Conservation (phyloP, 2,797 vertebrate species). For the Enteromius paludinosus region DNA sequence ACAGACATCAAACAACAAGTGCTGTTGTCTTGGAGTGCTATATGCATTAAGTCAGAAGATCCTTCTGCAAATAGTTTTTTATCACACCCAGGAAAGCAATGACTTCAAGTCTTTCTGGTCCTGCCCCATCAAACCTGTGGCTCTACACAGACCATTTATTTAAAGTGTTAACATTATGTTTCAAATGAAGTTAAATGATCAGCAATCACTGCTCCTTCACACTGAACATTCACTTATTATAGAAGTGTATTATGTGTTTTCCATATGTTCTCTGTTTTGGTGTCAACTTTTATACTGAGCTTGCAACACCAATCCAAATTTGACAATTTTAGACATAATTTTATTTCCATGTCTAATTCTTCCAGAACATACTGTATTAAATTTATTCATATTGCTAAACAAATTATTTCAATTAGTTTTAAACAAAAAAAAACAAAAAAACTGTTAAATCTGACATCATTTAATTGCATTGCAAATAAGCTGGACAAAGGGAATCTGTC, state of each 20-base stretch:
- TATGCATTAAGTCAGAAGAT: slow-evolving; percentile 77
- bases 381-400: neutral
- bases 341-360: neutral
- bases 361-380: neutral
- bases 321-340: neutral
- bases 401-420: too few relatives aligned
- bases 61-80: slow-evolving; percentile 82
- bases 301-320: neutral
- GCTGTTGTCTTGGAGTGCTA: slow-evolving; percentile 67
- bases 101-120: slow-evolving; percentile 77
- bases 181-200: neutral
- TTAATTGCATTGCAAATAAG: neutral
- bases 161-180: slow-evolving; percentile 65
- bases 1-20: slow-evolving; percentile 67
- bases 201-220: neutral
- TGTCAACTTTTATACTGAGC: neutral
- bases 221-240: neutral
- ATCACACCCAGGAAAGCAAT: slow-evolving; percentile 75
- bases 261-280: neutral
- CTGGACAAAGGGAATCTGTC: neutral
- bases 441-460: neutral
- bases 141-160: slow-evolving; percentile 67
- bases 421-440: too few relatives aligned
- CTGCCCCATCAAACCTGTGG: slow-evolving; percentile 74
- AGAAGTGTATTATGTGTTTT: neutral